Base-by-base conservation (phyloP, 1,140 invertebrate species). In the Maconellicoccus hirsutus region DNA sequence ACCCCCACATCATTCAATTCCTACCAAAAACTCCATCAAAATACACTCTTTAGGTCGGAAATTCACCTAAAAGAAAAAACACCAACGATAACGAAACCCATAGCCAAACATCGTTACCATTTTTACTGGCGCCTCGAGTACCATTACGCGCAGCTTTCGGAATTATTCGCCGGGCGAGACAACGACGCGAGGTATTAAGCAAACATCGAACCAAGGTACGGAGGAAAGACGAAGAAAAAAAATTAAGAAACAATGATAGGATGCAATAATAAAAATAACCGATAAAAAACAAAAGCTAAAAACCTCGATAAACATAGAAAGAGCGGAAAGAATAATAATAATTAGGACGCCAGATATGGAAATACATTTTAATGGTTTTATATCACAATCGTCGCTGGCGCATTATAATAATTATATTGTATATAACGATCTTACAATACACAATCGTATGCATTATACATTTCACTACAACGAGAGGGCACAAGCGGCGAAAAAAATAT, bases 311-410 rank as follows among this genome's bases (percentile, higher is more conserved):
- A 16, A 52, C 2, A 52, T 3, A 52, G 42, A 52, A 16, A 52
- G 61, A 66, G 22, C 61, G 61, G 61, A 66, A 66, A 66, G 61
- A 66, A 66, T 66, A 66, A 66, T 66, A 66, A 66, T 66, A 66
- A 66, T 66, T 66, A 66, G 61, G 61, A 66, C 61, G 61, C 61
- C 61, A 66, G 61, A 66, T 66, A 66, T 66, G 61, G 61, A 66
- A 66, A 66, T 66, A 66, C 61, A 66, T 66, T 66, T 66, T 66
- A 66, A 66, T 66, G 61, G 61, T 66, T 66, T 66, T 66, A 66
- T 66, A 66, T 66, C 61, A 66, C 61, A 66, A 66, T 66, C 61
- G 22, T 66, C n/a, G 16, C 19, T 66, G 61, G 61, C 61, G 61
- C 61, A 66, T 66, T 66, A 66, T 66, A 66, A 66, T 66, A 66